Base-by-base conservation (phyloP, 2,888 invertebrate species). In the Protonemura montana region DNA sequence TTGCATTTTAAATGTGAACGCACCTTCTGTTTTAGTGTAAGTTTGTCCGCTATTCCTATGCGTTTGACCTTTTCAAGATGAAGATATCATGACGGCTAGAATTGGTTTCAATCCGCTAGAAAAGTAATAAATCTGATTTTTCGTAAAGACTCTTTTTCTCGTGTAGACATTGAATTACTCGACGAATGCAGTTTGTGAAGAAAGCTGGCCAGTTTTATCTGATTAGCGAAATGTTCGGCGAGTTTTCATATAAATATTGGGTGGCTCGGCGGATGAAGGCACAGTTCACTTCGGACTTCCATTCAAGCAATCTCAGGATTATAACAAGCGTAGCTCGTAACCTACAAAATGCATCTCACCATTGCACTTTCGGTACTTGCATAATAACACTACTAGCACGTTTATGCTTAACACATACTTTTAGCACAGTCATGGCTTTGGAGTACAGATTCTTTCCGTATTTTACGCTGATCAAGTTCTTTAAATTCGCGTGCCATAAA, bases 181-280 rank as follows among this genome's bases (percentile, higher is more conserved):
- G 29, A 28, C 26, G 29, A 25, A 78, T 78, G 78, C 27, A 78
- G 78, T 78, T n/a, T 78, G 78, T 10, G 78, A 59, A 59, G 59
- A 59, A 59, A 59, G 59, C 59, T 59, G 59, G 13, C 3, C 21
- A 13, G 59, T 59, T 59, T 21, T 59, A 59, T 59, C 59, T 7
- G 59, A 21, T 59, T 59, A 21, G 59, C 59, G 16, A 59, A 59
- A 59, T 21, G 16, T 10, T 21, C 1, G 1, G 59, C 21, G 59
- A 21, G 59, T 10, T 21, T 59, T 13, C 16, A 13, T 59, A 59
- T 59, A 59, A 59, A 59, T 59, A 59, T 59, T 59, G 59, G 59
- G 16, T 59, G 59, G 16, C 21, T 10, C 21, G 13, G 3, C 1
- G 59, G 13, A 7, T 2, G 1, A 21, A 59, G 59, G 59, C 59